These are phyloP conservation scores for Pseudomyrmex sp. DNA, from an alignment of 1,140 invertebrate genomes.

Conservation along the genomic window DNA sequence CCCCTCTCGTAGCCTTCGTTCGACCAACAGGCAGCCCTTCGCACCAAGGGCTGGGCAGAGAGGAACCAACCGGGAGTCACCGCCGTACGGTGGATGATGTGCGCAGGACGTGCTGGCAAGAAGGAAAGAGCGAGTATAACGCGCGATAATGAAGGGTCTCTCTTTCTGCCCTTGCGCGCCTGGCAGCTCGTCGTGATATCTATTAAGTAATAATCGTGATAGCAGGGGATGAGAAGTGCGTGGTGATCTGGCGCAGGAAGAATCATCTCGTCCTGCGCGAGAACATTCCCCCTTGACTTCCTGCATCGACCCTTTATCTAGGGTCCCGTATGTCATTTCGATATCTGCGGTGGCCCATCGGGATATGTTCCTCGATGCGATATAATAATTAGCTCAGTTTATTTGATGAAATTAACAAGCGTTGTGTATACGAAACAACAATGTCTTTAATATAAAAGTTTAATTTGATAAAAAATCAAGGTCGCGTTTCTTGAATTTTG, in stretches of 20 bases:
- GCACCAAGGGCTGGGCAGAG: constrained; percentile 14
- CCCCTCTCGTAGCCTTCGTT: constrained; percentile 9
- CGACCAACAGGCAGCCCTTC: constrained; percentile 41
- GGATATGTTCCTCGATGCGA: neutral
- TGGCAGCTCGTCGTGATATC: constrained; percentile 49
- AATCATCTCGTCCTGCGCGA: neutral
- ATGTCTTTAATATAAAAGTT: no score
- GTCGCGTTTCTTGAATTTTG: neutral
- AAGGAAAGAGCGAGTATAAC: constrained; percentile 15
- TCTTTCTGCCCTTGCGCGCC: neutral
- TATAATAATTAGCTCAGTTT: neutral
- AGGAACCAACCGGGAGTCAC: constrained; percentile 12
- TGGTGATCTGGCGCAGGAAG: constrained; percentile 40
- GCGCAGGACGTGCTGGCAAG: constrained; percentile 33
- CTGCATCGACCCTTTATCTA: neutral
- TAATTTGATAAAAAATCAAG: no score
- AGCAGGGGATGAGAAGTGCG: constrained; percentile 22
- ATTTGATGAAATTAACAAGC: neutral
- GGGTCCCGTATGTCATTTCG: neutral
- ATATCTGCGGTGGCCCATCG: neutral
- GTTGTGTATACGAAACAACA: no score
- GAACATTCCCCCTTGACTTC: neutral
- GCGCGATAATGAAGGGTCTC: constrained; percentile 40
- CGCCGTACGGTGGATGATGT: neutral
- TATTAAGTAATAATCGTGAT: constrained; percentile 63